Conservation (phyloP, 2,113 vertebrate species). For the Seriola quinqueradiata region DNA sequence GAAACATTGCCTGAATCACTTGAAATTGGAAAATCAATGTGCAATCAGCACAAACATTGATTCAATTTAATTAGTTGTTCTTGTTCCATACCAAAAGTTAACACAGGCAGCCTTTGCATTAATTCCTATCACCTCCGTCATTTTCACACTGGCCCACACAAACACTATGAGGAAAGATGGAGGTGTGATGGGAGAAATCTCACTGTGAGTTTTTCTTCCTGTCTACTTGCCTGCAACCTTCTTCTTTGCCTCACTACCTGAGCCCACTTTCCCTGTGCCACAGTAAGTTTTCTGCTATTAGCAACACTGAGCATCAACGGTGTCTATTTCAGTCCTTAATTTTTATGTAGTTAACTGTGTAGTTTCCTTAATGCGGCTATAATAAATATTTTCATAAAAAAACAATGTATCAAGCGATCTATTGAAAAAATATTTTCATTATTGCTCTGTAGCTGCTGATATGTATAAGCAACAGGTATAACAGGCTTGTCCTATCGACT, state of each 20-base stretch:
- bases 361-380: no score
- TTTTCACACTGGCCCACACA: conserved; percentile 60
- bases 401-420: not conserved
- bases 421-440: not conserved
- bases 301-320: not conserved
- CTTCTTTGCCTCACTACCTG: not conserved
- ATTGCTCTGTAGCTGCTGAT: no score
- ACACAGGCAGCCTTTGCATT: conserved; percentile 19
- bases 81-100: conserved; percentile 13
- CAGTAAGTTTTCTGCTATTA: not conserved
- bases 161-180: conserved; percentile 23
- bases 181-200: conserved; percentile 41
- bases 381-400: no score
- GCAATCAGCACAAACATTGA: conserved; percentile 7
- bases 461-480: not conserved
- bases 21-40: conserved; percentile 26
- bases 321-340: not conserved
- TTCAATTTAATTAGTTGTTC: not conserved
- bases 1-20: not conserved
- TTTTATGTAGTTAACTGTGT: not conserved
- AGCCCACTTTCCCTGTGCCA: not conserved
- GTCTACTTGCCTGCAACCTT: not conserved
- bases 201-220: not conserved
- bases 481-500: not conserved
- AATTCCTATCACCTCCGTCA: not conserved